Conservation (phyloP, 2,797 vertebrate genomes). For the Sebastes kiyomatsui region DNA sequence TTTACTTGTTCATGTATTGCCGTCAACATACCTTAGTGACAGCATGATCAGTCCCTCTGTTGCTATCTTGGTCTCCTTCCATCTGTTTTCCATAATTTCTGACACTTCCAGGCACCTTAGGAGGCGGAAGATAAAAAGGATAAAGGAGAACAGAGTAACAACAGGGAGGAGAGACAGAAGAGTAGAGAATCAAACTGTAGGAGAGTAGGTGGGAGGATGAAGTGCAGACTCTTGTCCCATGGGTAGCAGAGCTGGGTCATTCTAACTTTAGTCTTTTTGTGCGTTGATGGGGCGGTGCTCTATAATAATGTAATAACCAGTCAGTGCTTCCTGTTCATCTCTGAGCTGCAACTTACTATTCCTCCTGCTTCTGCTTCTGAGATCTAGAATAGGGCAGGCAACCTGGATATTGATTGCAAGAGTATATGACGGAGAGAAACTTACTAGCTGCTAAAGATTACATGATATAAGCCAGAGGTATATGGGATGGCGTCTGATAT, state of each 20-base stretch:
- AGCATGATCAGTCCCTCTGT: not conserved
- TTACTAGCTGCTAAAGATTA: not conserved
- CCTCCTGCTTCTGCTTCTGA: not conserved
- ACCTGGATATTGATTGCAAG: not conserved
- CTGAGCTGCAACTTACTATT: not conserved
- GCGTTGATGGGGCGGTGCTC: constrained; percentile 22
- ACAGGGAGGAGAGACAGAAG: constrained; percentile 5
- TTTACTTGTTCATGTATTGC: not conserved
- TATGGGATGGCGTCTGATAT: not conserved
- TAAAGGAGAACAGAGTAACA: constrained; percentile 17
- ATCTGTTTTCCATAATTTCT: constrained; percentile 54
- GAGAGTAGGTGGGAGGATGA: constrained; percentile 53
- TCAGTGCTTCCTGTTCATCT: constrained; percentile 41
- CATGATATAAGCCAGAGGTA: not conserved
- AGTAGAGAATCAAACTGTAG: constrained; percentile 23
- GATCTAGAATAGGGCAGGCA: not conserved
- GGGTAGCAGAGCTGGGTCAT: constrained; percentile 57
- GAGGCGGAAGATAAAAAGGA: not conserved
- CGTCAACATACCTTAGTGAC: not conserved
- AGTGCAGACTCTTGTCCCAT: constrained; percentile 48
- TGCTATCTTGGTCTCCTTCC: not conserved
- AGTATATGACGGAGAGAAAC: not conserved
- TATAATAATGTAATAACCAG: constrained; percentile 56
- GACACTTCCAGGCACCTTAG: constrained; percentile 6
- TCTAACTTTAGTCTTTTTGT: constrained; percentile 72